These are phyloP conservation scores for Scaptomyza tumidula DNA, from an alignment of 2,888 invertebrate species.

Conservation along the genomic window DNA sequence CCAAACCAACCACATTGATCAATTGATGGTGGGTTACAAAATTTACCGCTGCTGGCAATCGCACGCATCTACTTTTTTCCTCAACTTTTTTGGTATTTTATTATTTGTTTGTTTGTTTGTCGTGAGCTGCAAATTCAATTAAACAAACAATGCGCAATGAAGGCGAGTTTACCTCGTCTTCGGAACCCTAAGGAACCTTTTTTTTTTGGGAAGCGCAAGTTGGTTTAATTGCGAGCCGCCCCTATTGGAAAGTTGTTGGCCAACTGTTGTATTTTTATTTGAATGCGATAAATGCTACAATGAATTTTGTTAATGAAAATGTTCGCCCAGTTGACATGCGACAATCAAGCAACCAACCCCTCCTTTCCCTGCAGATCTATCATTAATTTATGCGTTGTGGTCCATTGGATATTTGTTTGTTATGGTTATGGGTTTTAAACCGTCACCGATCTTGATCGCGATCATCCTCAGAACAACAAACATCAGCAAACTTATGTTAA, in stretches of 20 bases:
- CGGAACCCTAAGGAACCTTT: too few relatives aligned
- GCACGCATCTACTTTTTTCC: conserved; percentile 49
- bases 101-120: conserved; percentile 44
- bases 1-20: conserved; percentile 53
- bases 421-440: conserved; percentile 16
- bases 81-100: conserved; percentile 4
- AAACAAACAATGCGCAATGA: conserved; percentile 59
- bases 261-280: conserved; percentile 25
- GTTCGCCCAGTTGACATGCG: conserved; percentile 44
- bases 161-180: conserved; percentile 9
- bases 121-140: conserved; percentile 70
- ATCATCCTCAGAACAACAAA: conserved; percentile 7
- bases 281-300: not conserved
- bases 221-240: conserved; percentile 62
- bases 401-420: conserved; percentile 54
- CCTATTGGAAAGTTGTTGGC: conserved; percentile 55
- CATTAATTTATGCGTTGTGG: conserved; percentile 70
- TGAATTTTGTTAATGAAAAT: conserved; percentile 62
- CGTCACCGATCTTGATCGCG: conserved; percentile 51
- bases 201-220: conserved; percentile 11
- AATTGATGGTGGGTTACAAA: conserved; percentile 44
- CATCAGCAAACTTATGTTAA: conserved; percentile 48
- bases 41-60: conserved; percentile 69
- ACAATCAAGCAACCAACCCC: conserved; percentile 30
- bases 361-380: not conserved